Percentiles rank a stretch among this genome's conserved stretches.
These are phyloP conservation scores for Mayetiola destructor DNA, from an alignment of 2,888 invertebrate genomes.

Conservation along the genomic window DNA sequence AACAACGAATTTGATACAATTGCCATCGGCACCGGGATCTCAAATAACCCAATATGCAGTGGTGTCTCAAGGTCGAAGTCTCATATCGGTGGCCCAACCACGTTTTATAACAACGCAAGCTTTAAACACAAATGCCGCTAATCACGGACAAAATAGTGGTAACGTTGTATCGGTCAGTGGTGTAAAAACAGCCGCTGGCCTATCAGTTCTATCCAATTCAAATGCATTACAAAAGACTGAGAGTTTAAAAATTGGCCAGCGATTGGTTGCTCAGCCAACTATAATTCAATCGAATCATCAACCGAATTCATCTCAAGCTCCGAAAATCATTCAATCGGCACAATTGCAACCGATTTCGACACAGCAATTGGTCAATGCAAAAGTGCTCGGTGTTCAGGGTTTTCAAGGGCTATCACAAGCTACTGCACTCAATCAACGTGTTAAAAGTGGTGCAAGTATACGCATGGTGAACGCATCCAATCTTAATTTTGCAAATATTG, in stretches of 20 bases:
- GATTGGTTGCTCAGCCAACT: constrained; percentile 16
- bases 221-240: constrained; percentile 18
- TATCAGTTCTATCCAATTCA: constrained; percentile 25
- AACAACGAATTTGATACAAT: constrained; percentile 38
- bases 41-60: constrained; percentile 37
- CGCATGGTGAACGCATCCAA: constrained; percentile 39
- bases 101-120: constrained; percentile 26
- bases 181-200: constrained; percentile 22
- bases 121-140: background rate
- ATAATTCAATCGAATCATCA: constrained; percentile 23
- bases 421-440: constrained; percentile 18
- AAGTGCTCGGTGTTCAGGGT: constrained; percentile 28
- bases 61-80: constrained; percentile 25
- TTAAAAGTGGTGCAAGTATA: constrained; percentile 25
- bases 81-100: constrained; percentile 27
- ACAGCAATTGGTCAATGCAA: constrained; percentile 37
- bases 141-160: constrained; percentile 19
- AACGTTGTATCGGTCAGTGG: constrained; percentile 18
- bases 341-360: constrained; percentile 26
- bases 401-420: constrained; percentile 15
- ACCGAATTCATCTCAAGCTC: constrained; percentile 18
- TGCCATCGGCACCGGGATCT: constrained; percentile 33
- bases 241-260: constrained; percentile 16
- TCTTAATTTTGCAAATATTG: constrained; percentile 38
- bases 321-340: constrained; percentile 15